Evolutionary conservation across 2,113 vertebrate genomes (phyloP).

Genomic region (Sphaerodactylus townsendi): DNA sequence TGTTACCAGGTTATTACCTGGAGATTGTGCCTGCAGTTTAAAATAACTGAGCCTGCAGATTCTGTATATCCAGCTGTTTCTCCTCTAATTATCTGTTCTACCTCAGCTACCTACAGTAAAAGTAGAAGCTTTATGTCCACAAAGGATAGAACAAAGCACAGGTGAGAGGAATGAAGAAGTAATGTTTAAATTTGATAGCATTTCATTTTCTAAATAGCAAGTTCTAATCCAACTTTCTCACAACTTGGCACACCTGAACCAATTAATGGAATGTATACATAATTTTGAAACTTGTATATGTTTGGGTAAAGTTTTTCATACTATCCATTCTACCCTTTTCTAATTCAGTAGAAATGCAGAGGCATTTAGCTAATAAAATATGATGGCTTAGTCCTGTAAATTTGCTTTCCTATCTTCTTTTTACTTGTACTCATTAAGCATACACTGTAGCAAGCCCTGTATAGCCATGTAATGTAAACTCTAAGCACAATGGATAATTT

Average conservation of each 20-base stretch:
- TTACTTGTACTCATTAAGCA: slow-evolving; percentile 3
- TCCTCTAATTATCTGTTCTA: no score
- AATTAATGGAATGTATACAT: neutral
- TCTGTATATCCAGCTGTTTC: no score
- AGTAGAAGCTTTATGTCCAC: no score
- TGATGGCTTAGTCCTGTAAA: neutral
- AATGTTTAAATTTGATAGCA: no score
- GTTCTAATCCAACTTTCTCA: neutral
- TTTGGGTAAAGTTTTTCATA: neutral
- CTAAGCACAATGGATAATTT: neutral
- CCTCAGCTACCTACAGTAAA: no score
- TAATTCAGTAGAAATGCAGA: neutral
- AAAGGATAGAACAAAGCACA: no score
- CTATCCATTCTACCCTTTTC: neutral
- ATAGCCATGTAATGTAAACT: neutral
- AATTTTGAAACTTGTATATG: neutral
- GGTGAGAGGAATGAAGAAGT: no score
- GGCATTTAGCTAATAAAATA: neutral
- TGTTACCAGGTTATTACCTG: no score
- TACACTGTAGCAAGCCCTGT: neutral
- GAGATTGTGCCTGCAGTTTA: no score
- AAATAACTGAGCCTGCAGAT: no score
- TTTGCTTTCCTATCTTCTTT: neutral
- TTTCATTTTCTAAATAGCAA: slow-evolving; percentile 7
- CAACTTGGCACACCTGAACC: neutral